These are phyloP conservation scores for Lamellibrachia luymesi DNA, from an alignment of 1,140 invertebrate genomes.

Conservation along the genomic window DNA sequence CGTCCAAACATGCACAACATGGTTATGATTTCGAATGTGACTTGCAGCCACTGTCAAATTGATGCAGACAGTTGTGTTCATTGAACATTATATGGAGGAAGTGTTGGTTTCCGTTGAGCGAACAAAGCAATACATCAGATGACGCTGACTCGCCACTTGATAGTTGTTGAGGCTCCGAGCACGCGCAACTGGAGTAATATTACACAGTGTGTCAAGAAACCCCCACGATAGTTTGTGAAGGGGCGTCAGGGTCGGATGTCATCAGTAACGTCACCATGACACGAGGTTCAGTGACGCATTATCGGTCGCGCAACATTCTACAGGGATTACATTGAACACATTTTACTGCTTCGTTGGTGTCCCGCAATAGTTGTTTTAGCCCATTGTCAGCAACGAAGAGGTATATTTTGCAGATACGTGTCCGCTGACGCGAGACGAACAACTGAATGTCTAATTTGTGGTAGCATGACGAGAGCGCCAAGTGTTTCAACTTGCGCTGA, in stretches of 20 bases:
- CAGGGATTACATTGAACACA: neutral
- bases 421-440: neutral
- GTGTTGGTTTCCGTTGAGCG: neutral
- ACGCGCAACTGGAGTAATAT: neutral
- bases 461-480: neutral
- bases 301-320: neutral
- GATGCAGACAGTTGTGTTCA: neutral
- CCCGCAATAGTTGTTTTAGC: neutral
- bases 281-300: neutral
- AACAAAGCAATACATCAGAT: neutral
- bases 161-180: neutral
- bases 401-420: neutral
- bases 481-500: neutral
- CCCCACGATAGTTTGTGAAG: neutral
- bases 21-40: too few species aligned
- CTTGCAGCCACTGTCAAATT: too few species aligned
- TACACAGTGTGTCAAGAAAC: neutral
- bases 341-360: neutral
- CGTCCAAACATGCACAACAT: too few species aligned
- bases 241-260: neutral
- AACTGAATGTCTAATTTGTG: neutral
- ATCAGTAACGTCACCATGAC: neutral
- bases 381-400: neutral
- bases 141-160: too few species aligned
- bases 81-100: neutral